Evolutionary conservation across 2,113 vertebrate species (phyloP).

Genomic region (Cinclus mexicanus): DNA sequence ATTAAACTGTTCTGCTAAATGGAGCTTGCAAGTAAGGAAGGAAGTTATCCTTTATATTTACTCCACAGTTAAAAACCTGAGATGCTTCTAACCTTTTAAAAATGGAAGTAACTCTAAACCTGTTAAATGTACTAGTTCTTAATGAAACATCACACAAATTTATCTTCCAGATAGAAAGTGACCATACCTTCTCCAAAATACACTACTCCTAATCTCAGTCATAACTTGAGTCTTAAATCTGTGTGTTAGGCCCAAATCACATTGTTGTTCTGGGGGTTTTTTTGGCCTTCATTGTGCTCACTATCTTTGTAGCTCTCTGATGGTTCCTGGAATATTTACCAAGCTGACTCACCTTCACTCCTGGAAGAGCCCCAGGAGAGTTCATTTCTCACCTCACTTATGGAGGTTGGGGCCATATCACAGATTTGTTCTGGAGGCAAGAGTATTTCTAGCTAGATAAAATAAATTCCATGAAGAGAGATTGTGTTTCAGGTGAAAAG

Average conservation of each 20-base stretch:
- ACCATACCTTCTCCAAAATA: background rate
- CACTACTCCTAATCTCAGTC: background rate
- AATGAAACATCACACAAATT: background rate
- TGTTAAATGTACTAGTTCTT: background rate
- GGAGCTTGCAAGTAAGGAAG: background rate
- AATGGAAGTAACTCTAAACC: background rate
- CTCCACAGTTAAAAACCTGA: background rate
- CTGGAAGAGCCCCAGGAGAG: background rate
- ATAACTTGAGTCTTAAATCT: background rate
- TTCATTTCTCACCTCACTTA: background rate
- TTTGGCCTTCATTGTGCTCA: fast-evolving
- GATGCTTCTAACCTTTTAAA: background rate
- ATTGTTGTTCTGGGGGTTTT: background rate
- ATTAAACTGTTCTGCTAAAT: background rate
- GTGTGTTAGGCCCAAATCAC: background rate
- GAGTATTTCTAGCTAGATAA: background rate
- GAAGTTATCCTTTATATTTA: background rate
- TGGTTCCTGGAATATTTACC: background rate
- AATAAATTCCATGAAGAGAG: background rate
- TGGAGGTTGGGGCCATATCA: background rate
- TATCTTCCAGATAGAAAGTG: background rate
- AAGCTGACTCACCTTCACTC: background rate
- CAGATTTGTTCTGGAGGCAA: background rate
- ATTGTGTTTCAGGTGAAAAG: background rate
- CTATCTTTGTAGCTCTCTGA: background rate